Percentiles rank a stretch among this genome's conserved stretches.
Conservation (phyloP, 1,140 invertebrate species). For the Dryas iulia region DNA sequence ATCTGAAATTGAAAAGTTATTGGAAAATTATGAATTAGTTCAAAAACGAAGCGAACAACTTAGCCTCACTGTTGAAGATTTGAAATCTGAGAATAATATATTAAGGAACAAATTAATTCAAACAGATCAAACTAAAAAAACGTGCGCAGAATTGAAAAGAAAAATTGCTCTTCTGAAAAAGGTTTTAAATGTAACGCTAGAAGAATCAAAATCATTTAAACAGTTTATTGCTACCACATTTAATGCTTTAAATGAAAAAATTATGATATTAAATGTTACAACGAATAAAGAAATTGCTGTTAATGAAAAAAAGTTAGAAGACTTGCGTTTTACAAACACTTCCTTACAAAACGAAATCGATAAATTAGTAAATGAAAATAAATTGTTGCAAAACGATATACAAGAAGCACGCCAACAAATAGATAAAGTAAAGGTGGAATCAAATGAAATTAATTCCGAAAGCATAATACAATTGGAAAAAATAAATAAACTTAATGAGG, state of each 20-base stretch:
- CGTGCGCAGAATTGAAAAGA: constrained; percentile 29
- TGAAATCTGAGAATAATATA: constrained; percentile 45
- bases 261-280: constrained; percentile 33
- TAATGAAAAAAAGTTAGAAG: constrained; percentile 28
- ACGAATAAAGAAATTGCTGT: constrained; percentile 29
- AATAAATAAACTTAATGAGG: constrained; percentile 32
- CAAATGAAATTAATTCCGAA: constrained; percentile 36
- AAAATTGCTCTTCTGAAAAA: constrained; percentile 41
- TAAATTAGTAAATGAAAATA: constrained; percentile 35
- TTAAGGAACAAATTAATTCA: constrained; percentile 38
- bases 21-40: constrained; percentile 60
- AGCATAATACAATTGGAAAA: constrained; percentile 25
- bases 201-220: constrained; percentile 48
- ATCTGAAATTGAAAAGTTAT: constrained; percentile 73
- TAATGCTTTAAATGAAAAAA: constrained; percentile 30
- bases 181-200: constrained; percentile 35
- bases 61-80: constrained; percentile 40
- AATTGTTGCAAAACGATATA: constrained; percentile 32
- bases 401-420: constrained; percentile 39
- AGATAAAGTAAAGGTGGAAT: constrained; percentile 34
- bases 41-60: constrained; percentile 60
- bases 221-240: constrained; percentile 33
- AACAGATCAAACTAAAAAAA: constrained; percentile 32
- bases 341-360: constrained; percentile 41
- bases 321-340: constrained; percentile 41